phyloP scores from a whole-genome alignment of 2,797 vertebrate species.

The Cynodonichthys magdalenae region DNA sequence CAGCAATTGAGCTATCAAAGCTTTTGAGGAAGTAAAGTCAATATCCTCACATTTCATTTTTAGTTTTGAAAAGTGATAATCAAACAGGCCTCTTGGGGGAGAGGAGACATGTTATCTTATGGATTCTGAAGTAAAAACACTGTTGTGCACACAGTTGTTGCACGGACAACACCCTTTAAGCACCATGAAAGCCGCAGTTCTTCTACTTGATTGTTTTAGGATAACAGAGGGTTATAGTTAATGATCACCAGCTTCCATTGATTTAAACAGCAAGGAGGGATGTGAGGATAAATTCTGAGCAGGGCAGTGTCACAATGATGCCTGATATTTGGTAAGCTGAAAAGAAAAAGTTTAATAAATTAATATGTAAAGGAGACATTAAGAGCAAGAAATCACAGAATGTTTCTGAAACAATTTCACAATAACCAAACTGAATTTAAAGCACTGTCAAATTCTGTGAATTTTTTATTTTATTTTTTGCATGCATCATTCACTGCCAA shows the following conservation, averaged over 20 bases:
- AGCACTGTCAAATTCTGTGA: no score
- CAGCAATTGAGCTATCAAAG: slow-evolving; percentile 83
- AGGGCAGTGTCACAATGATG: neutral
- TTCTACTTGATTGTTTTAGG: slow-evolving; percentile 54
- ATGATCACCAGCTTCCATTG: slow-evolving; percentile 2
- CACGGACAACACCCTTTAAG: slow-evolving; percentile 70
- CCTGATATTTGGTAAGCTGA: neutral
- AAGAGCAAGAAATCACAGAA: neutral
- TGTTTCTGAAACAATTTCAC: neutral
- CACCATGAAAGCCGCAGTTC: slow-evolving; percentile 41
- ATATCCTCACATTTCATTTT: slow-evolving; percentile 77
- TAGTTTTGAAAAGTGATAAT: slow-evolving; percentile 73
- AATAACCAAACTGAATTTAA: neutral
- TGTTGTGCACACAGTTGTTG: slow-evolving; percentile 63
- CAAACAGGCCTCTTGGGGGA: slow-evolving; percentile 59
- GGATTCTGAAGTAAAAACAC: slow-evolving; percentile 77
- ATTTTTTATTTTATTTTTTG: no score
- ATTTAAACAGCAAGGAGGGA: slow-evolving; percentile 10
- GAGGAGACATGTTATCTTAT: slow-evolving; percentile 70
- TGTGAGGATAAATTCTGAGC: neutral
- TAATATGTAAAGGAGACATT: no score
- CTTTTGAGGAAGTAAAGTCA: slow-evolving; percentile 77
- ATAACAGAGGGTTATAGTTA: slow-evolving; percentile 34
- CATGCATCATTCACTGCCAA: no score
- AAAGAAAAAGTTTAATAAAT: neutral